Evolutionary conservation across 2,797 vertebrate genomes (phyloP).

Genomic region (Diglossa cyanea): DNA sequence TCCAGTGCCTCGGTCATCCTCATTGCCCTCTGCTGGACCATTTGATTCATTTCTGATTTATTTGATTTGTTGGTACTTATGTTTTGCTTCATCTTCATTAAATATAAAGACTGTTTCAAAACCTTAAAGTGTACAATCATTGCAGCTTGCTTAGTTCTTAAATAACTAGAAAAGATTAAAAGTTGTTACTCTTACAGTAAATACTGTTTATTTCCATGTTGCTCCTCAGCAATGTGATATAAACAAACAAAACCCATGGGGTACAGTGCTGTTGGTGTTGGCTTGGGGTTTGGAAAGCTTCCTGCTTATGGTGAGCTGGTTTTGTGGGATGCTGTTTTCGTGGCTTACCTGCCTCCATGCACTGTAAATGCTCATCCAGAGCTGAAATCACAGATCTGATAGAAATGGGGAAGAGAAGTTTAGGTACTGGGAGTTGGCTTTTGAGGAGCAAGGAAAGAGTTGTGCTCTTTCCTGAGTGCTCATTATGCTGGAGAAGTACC

Average conservation of each 20-base stretch:
- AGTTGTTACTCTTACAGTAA: fast-evolving
- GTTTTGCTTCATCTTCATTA: not conserved
- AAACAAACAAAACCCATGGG: fast-evolving
- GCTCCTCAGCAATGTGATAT: fast-evolving
- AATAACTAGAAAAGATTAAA: not conserved
- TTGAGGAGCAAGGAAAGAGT: not conserved
- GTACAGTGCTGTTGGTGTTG: fast-evolving
- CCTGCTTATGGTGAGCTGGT: too few species aligned
- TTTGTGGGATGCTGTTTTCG: fast-evolving
- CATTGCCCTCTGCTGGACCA: not conserved
- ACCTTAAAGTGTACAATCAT: fast-evolving
- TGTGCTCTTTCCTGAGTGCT: fast-evolving
- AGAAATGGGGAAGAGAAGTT: fast-evolving
- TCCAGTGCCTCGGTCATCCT: not conserved
- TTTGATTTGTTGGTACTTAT: not conserved
- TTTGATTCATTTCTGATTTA: not conserved
- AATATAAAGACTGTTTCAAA: not conserved
- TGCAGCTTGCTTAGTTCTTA: not conserved
- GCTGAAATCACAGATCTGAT: fast-evolving
- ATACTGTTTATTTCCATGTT: fast-evolving
- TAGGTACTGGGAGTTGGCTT: not conserved
- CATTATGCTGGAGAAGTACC: fast-evolving
- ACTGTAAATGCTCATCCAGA: fast-evolving
- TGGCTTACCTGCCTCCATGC: not conserved
- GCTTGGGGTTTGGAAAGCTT: not conserved